Evolutionary conservation across 2,113 vertebrate species (phyloP).

Genomic region (Rousettus leschenaultii): DNA sequence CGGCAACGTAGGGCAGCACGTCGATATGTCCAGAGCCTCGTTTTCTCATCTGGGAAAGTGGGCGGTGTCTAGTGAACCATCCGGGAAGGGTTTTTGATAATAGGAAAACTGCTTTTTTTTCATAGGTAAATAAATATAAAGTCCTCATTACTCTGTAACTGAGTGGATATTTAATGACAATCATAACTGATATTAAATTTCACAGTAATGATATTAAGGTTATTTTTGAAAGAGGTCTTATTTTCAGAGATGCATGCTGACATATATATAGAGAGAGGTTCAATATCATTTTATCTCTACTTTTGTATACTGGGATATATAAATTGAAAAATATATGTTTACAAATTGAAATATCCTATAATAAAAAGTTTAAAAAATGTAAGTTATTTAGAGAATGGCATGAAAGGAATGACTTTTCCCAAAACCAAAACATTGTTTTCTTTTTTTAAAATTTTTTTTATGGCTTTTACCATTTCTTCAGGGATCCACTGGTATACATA

Average conservation of each 20-base stretch:
- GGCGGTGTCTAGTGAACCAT: neutral
- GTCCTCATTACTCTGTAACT: neutral
- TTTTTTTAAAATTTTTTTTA: neutral
- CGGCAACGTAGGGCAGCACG: rapidly evolving
- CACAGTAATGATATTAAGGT: neutral
- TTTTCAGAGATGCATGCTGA: neutral
- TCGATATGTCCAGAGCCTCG: neutral
- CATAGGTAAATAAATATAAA: neutral
- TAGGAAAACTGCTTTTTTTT: neutral
- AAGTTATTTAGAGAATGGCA: neutral
- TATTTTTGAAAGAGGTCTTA: neutral
- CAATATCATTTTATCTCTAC: neutral
- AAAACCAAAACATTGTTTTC: neutral
- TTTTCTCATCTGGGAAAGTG: neutral
- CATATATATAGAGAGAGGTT: neutral
- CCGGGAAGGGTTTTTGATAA: neutral
- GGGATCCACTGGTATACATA: slow-evolving; percentile 65
- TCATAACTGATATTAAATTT: neutral
- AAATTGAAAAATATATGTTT: neutral
- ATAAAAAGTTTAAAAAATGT: neutral
- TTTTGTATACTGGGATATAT: neutral
- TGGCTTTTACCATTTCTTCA: slow-evolving; percentile 71
- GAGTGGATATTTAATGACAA: neutral
- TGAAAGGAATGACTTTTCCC: neutral
- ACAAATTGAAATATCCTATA: neutral